Evolutionary conservation across 2,888 invertebrate species (phyloP), one percentile per base, ranked within the genome.

Genomic region (Zygogramma bicolorata): DNA sequence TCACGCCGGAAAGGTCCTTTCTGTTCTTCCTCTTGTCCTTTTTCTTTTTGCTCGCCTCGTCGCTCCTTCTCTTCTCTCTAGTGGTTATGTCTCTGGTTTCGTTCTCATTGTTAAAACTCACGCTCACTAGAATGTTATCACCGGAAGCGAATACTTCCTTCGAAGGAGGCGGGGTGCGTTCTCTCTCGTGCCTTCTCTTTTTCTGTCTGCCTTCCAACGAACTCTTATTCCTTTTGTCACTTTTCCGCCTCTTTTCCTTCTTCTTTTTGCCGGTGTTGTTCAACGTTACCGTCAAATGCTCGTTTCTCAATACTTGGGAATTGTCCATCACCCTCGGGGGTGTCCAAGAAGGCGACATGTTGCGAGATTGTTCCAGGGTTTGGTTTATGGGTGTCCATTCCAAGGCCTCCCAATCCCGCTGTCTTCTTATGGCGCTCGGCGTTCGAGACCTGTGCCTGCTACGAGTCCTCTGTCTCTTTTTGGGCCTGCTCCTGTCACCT

Each of bases 61-160:
- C 88, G 15, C 86, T 82, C 6, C 88, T 87, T 10, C 89, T 88
- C 2, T 82, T 83, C 22, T 82, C 82, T 57, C 84, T 81, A 10
- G 86, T 84, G 13, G 82, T 82, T 13, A 85, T 82, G 68, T 85
- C 84, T 70, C 86, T 83, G 34, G 84, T 84, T 74, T 85, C 85
- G 75, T 87, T 89, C 77, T 90, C 91, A 80, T 95, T 94, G 85
- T 94, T 93, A 87, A 97, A 97, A 86, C 95, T 96, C 18, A 97
- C 95, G 87, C 96, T 96, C 10, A 97, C 96, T 76, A 97, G 90
- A 82, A 97, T 97, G 85, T 96, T 97, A 87, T 97, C 95, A 2
- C 97, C 97, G 10, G 96, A 96, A 0, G 97, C 95, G 85, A 96
- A 97, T 2, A 97, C 95, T 87, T 96, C 96, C 85, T 97, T 97